phyloP scores from a whole-genome alignment of 2,113 vertebrate species.

The Rhynchopsitta pachyrhyncha region DNA sequence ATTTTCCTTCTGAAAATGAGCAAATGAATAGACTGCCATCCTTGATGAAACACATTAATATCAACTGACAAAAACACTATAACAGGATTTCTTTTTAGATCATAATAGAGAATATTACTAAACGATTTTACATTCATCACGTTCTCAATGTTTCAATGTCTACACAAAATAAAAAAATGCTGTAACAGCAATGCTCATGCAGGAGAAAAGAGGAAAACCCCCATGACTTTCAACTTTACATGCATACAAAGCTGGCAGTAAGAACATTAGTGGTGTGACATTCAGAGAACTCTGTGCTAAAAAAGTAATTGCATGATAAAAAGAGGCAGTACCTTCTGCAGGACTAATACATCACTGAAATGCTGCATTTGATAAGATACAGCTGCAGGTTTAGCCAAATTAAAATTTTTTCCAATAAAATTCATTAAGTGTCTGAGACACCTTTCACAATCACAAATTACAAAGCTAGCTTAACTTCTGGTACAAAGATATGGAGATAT shows the following conservation, averaged over 20 bases:
- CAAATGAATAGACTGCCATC: background rate
- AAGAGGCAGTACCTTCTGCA: slow-evolving; percentile 73
- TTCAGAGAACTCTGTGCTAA: background rate
- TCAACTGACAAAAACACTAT: background rate
- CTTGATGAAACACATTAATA: background rate
- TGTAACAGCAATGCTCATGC: slow-evolving; percentile 54
- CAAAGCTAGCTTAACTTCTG: background rate
- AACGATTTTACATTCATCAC: background rate
- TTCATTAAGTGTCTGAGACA: background rate
- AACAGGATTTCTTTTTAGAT: background rate
- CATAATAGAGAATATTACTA: background rate
- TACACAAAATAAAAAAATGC: background rate
- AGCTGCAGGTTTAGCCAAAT: background rate
- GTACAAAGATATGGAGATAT: background rate
- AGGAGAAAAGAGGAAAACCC: background rate
- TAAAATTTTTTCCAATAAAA: background rate
- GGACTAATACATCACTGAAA: slow-evolving; percentile 25
- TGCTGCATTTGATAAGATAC: background rate
- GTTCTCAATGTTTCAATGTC: background rate
- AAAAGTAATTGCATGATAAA: background rate
- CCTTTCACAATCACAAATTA: background rate
- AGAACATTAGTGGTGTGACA: slow-evolving; percentile 15
- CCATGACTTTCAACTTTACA: background rate
- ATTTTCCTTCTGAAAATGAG: background rate
- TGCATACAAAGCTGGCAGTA: background rate